Percentiles rank a stretch among this genome's conserved stretches.
These are phyloP conservation scores for Choloepus hoffmanni DNA, from an alignment of 2,113 vertebrate species.

Conservation along the genomic window DNA sequence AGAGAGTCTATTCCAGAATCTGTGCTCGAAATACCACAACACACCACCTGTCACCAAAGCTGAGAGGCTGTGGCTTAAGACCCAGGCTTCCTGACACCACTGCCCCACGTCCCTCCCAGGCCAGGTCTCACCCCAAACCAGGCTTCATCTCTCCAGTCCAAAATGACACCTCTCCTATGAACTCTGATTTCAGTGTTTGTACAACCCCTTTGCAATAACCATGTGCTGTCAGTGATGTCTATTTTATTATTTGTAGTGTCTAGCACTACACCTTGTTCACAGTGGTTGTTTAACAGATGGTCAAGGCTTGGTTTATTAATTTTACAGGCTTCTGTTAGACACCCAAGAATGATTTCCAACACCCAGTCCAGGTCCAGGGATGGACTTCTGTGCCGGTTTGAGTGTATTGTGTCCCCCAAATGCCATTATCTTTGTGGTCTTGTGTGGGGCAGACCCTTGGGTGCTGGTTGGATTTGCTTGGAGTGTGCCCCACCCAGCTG, in stretches of 20 bases:
- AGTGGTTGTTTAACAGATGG: not conserved
- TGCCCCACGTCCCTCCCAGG: no score
- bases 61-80: not conserved
- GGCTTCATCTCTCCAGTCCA: not conserved
- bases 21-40: not conserved
- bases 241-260: not conserved
- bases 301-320: no score
- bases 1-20: not conserved
- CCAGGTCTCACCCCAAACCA: not conserved
- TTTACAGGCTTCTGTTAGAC: not conserved
- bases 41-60: not conserved
- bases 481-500: no score
- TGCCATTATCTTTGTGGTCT: no score
- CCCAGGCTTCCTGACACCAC: no score
- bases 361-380: not conserved
- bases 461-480: no score
- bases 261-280: fast-evolving
- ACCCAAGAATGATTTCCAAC: not conserved
- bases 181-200: fast-evolving
- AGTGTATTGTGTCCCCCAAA: no score
- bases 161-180: not conserved
- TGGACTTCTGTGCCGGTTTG: no score
- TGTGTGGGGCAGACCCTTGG: no score
- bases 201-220: not conserved
- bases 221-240: fast-evolving